A percentile compares a stretch with the other conserved stretches of the same genome.
phyloP scores from a whole-genome alignment of 2,797 vertebrate genomes.

The Spheniscus humboldti region DNA sequence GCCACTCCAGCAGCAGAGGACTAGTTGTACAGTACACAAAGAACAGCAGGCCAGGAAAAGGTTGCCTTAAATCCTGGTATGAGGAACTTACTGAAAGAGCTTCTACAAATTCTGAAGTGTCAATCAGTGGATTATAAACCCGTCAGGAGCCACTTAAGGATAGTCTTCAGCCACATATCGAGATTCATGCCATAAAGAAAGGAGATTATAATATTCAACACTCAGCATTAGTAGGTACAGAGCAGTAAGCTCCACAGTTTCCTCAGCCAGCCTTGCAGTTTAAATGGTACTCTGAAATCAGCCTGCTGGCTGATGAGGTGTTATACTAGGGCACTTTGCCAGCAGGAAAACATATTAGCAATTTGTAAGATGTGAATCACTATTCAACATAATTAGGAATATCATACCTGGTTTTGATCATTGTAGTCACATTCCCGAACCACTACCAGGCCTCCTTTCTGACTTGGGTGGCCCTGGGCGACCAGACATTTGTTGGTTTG shows the following conservation, averaged over 20 bases:
- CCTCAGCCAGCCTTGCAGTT: background rate
- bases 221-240: background rate
- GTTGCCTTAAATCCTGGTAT: background rate
- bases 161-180: background rate
- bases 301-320: background rate
- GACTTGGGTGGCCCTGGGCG: constrained; percentile 88
- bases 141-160: background rate
- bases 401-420: constrained; percentile 83
- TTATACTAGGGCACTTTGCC: background rate
- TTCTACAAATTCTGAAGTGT: background rate
- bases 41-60: background rate
- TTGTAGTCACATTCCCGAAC: constrained; percentile 83
- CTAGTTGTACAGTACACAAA: background rate
- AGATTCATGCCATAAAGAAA: background rate
- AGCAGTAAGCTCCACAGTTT: background rate
- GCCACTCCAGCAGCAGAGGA: background rate
- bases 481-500: constrained; percentile 85
- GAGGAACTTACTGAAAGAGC: background rate
- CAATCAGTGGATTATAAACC: background rate
- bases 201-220: background rate
- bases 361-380: background rate
- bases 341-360: background rate
- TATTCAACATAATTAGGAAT: background rate
- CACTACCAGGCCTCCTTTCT: constrained; percentile 89
- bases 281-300: background rate